Percentiles rank a stretch among this genome's conserved stretches.
These are phyloP conservation scores for Aurelia sp. DNA, from an alignment of 30 jellyfish, hydroid and myxozoan genomes.

Conservation along the genomic window DNA sequence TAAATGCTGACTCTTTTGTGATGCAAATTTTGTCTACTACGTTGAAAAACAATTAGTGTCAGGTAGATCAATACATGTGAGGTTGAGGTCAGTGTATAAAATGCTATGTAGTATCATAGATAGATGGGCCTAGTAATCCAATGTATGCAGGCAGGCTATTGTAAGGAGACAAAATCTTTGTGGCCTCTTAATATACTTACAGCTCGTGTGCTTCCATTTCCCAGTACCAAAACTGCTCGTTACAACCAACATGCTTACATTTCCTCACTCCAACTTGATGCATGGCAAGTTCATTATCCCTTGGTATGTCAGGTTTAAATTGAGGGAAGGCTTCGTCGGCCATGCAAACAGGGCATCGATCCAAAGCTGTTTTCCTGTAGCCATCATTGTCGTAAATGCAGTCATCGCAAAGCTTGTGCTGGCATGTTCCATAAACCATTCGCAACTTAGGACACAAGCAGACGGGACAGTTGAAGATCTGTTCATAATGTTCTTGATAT, in stretches of 20 bases:
- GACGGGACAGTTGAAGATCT: slow-evolving; percentile 12
- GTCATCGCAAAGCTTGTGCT: slow-evolving; percentile 25
- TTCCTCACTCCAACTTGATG: neutral
- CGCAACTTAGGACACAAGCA: slow-evolving; percentile 12
- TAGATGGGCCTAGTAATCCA: too few species aligned
- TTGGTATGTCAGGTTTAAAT: slow-evolving; percentile 8
- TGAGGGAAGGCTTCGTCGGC: neutral
- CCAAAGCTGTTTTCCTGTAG: slow-evolving; percentile 2
- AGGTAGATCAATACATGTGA: too few species aligned
- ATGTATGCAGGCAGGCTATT: too few species aligned
- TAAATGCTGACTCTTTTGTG: too few species aligned
- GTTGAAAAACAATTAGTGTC: too few species aligned
- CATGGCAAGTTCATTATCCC: slow-evolving; percentile 3
- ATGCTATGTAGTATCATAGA: too few species aligned
- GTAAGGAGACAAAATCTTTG: too few species aligned
- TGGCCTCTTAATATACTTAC: too few species aligned
- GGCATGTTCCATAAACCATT: slow-evolving; percentile 28
- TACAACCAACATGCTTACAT: neutral
- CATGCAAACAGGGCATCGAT: slow-evolving; percentile 8
- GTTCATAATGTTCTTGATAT: slow-evolving; percentile 1
- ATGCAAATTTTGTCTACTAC: too few species aligned
- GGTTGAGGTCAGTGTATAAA: too few species aligned
- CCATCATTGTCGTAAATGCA: slow-evolving; percentile 23
- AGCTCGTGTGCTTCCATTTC: neutral
- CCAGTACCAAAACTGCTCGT: slow-evolving; percentile 16